Evolutionary conservation across 2,888 invertebrate species (phyloP), one percentile per base, ranked within the genome.

Genomic region (Auanema freiburgensis): DNA sequence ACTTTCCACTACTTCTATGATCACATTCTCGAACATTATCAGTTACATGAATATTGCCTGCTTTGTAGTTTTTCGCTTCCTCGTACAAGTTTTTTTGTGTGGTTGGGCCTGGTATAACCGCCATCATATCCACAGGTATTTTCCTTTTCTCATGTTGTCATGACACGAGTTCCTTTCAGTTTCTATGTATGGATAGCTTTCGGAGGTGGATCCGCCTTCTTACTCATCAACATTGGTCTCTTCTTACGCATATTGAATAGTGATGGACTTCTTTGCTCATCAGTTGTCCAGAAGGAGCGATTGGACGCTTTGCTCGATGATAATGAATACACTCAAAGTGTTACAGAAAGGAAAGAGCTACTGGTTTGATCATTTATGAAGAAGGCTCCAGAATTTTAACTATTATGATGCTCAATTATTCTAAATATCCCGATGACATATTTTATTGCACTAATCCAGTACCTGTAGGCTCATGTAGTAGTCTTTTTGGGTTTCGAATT

Each of bases 231-330:
- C 59, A 42, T 69, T 42, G 62, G 67, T 10, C 57, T 74, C 18
- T 69, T 74, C 59, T 57, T 71, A 14, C 63, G 74, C 18, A 66
- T 71, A 16, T 58, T 74, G 21, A 65, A 71, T 63, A 71, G 71
- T 50, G 74, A 74, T 57, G 74, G 74, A 23, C 65, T 74, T 62
- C 42, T 74, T 8, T 58, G 66, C 43, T 63, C 66, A 5, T 68
- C 68, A 3, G 66, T 70, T 10, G 69, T 71, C 16, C 66, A 66
- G 18, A 62, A 61, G 62, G 69, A 67, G 58, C 67, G 56, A 52
- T 55, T 74, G 42, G 74, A 74, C 49, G 71, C 74, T 1, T 65
- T 74, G 16, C 59, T 74, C 42, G 74, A 74, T 55, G 74, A 74
- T 66, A 74, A 74, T 55, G 71, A 74, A 53, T 74, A 69, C 61